phyloP scores from a whole-genome alignment of 2,888 invertebrate genomes.

The Lasioglossum villosulum region DNA sequence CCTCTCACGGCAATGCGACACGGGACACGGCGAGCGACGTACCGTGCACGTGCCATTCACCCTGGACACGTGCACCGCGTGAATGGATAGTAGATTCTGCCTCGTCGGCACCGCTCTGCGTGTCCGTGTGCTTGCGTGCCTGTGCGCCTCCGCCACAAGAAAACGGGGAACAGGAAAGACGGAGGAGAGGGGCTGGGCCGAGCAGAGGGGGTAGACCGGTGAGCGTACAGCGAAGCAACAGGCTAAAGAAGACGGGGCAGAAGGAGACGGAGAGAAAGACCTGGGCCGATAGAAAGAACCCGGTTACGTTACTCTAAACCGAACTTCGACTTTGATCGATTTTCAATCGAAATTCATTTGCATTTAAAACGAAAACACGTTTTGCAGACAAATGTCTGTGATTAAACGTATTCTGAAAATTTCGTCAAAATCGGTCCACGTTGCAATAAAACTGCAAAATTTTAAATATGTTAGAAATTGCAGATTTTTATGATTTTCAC shows the following conservation, averaged over 20 bases:
- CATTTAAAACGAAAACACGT: too few relatives aligned
- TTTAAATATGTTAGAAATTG: too few relatives aligned
- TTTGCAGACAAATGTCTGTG: too few relatives aligned
- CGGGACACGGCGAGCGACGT: slow-evolving; percentile 44
- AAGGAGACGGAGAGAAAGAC: slow-evolving; percentile 13
- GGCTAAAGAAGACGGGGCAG: slow-evolving; percentile 54
- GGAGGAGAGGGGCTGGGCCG: neutral
- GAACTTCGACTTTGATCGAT: neutral
- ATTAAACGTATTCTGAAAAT: too few relatives aligned
- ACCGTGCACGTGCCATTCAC: slow-evolving; percentile 73
- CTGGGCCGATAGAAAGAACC: neutral
- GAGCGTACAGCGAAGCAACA: slow-evolving; percentile 62
- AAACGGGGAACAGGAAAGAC: slow-evolving; percentile 48
- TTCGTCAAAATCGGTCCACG: too few relatives aligned
- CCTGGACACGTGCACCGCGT: slow-evolving; percentile 73
- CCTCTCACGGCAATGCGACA: slow-evolving; percentile 41
- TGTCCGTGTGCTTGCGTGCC: neutral
- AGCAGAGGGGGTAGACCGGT: slow-evolving; percentile 16
- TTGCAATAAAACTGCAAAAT: too few relatives aligned
- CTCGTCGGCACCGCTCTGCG: slow-evolving; percentile 44
- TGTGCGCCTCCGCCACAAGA: slow-evolving; percentile 28
- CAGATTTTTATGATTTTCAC: too few relatives aligned
- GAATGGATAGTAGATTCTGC: slow-evolving; percentile 63
- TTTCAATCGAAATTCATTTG: neutral
- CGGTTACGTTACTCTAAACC: neutral